A percentile compares a stretch with the other conserved stretches of the same genome.
Conservation (phyloP, 2,888 invertebrate species). For the Rosalia funebris region DNA sequence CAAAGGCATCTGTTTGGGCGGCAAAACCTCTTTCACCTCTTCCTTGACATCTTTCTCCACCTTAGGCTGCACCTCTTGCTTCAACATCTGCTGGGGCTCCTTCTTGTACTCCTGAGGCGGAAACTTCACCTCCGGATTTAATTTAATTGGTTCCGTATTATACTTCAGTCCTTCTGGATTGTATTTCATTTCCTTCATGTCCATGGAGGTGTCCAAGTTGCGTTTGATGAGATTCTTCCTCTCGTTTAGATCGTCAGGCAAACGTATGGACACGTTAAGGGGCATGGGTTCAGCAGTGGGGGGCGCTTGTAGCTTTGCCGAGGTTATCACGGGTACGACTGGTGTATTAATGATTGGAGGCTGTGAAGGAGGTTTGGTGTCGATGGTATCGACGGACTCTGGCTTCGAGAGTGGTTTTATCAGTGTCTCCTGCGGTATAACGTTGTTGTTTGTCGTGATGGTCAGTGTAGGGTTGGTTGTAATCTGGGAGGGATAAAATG, state of each 20-base stretch:
- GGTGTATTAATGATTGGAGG: slow-evolving; percentile 34
- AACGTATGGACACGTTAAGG: slow-evolving; percentile 61
- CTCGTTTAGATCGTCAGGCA: slow-evolving; percentile 63
- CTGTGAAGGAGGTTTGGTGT: slow-evolving; percentile 9
- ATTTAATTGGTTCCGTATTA: slow-evolving; percentile 42
- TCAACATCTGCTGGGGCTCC: slow-evolving; percentile 51
- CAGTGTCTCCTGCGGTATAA: slow-evolving; percentile 28
- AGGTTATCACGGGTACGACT: slow-evolving; percentile 51
- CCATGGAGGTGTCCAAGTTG: slow-evolving; percentile 49
- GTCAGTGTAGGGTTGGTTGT: slow-evolving; percentile 29
- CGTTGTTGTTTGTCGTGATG: slow-evolving; percentile 30
- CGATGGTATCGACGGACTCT: slow-evolving; percentile 27
- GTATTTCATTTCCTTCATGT: slow-evolving; percentile 52
- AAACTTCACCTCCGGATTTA: slow-evolving; percentile 31
- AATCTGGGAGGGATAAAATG: slow-evolving; percentile 18
- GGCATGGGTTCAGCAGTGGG: slow-evolving; percentile 51
- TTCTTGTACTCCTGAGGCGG: slow-evolving; percentile 47
- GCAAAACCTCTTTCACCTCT: slow-evolving; percentile 50
- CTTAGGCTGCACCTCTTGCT: slow-evolving; percentile 48
- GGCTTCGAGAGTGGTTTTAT: slow-evolving; percentile 25
- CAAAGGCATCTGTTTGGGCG: slow-evolving; percentile 40
- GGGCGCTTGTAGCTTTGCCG: slow-evolving; percentile 43
- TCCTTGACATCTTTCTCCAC: slow-evolving; percentile 52
- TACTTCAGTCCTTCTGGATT: slow-evolving; percentile 44
- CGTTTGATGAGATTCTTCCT: slow-evolving; percentile 62